These are phyloP conservation scores for Acipenser transmontanus DNA, from an alignment of 2,797 vertebrate genomes.

Conservation along the genomic window DNA sequence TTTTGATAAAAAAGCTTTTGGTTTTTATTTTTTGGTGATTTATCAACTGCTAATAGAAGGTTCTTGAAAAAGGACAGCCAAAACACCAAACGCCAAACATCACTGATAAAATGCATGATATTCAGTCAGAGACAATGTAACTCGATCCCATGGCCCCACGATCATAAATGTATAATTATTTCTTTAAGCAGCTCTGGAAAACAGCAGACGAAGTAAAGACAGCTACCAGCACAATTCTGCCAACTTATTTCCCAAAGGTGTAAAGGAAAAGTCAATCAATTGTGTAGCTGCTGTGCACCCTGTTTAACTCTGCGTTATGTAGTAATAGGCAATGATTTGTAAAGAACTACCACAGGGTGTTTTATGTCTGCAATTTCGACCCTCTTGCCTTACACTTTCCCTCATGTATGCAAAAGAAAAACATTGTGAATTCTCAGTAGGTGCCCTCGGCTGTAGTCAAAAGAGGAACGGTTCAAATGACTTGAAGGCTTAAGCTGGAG, in stretches of 20 bases:
- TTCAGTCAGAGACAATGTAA: conserved; percentile 36
- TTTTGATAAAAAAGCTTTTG: conserved; percentile 28
- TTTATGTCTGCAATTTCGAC: conserved; percentile 36
- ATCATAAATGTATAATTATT: conserved; percentile 15
- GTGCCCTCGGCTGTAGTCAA: conserved; percentile 22
- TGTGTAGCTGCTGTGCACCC: conserved; percentile 10
- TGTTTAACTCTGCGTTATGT: conserved; percentile 11
- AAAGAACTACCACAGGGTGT: conserved; percentile 35
- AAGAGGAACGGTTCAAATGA: conserved; percentile 30
- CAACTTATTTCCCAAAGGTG: conserved; percentile 10
- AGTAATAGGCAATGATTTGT: conserved; percentile 37
- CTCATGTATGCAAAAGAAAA: conserved; percentile 27
- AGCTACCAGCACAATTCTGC: conserved; percentile 9
- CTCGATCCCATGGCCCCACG: conserved; percentile 29
- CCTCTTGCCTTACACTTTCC: conserved; percentile 20
- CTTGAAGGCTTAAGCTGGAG: conserved; percentile 39
- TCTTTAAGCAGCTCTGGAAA: conserved; percentile 8
- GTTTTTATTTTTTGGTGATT: conserved; percentile 6
- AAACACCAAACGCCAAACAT: conserved; percentile 35
- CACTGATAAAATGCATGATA: conserved; percentile 30
- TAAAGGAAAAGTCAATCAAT: conserved; percentile 15
- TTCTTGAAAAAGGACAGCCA: conserved; percentile 30
- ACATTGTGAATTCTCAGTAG: conserved; percentile 24
- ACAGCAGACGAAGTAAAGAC: conserved; percentile 15
- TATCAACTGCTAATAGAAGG: conserved; percentile 11